These are phyloP conservation scores for Hymenochirus boettgeri DNA, from an alignment of 2,113 vertebrate genomes.

Conservation along the genomic window DNA sequence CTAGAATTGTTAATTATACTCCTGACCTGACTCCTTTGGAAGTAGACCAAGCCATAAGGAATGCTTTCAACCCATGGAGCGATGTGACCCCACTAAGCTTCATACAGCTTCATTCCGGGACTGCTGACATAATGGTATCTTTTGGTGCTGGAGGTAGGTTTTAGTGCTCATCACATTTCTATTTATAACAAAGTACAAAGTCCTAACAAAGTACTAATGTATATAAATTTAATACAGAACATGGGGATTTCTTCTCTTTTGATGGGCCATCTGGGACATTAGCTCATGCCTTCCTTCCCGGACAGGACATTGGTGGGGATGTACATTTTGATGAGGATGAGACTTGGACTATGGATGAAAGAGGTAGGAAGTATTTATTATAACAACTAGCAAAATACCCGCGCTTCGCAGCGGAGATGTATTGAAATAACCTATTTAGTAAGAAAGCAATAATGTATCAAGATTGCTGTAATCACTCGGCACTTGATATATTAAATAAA, in stretches of 20 bases:
- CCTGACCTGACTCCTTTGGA: constrained; percentile 34
- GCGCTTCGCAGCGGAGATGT: too few species aligned
- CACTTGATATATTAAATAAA: too few species aligned
- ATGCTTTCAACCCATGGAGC: background rate
- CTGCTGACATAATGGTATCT: constrained; percentile 8
- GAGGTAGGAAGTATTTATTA: too few species aligned
- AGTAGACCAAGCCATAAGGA: constrained; percentile 7
- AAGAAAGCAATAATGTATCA: too few species aligned
- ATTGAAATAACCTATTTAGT: too few species aligned
- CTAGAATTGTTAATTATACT: constrained; percentile 38
- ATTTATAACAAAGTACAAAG: background rate
- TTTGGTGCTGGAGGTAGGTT: constrained; percentile 13
- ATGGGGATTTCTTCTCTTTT: constrained; percentile 62
- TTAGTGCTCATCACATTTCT: too few species aligned
- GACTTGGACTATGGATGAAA: constrained; percentile 59
- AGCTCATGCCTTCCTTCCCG: constrained; percentile 59
- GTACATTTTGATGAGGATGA: constrained; percentile 68
- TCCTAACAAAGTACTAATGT: too few species aligned
- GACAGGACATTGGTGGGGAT: constrained; percentile 56
- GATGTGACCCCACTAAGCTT: constrained; percentile 25
- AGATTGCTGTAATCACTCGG: too few species aligned
- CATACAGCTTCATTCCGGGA: constrained; percentile 6
- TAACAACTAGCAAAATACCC: too few species aligned
- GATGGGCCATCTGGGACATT: constrained; percentile 53
- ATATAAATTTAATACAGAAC: constrained; percentile 47